phyloP scores from a whole-genome alignment of 1,140 invertebrate species.

The Drosophila guanche region DNA sequence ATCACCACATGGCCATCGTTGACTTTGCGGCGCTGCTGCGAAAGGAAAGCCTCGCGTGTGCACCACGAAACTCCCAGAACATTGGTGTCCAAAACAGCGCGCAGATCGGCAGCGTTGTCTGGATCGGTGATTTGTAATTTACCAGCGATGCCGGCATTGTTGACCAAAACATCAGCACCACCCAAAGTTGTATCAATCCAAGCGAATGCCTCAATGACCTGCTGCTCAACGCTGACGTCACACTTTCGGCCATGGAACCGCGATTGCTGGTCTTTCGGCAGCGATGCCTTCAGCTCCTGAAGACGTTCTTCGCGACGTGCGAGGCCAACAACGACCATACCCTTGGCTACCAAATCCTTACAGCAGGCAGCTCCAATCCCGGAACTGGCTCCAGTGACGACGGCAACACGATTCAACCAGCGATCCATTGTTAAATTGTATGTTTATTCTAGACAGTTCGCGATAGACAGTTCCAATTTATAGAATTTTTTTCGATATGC shows the following conservation, averaged over 20 bases:
- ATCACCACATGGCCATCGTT: no score
- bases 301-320: slow-evolving; percentile 86
- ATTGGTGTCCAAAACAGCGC: slow-evolving; percentile 83
- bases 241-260: slow-evolving; percentile 69
- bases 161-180: slow-evolving; percentile 88
- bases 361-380: slow-evolving; percentile 85
- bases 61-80: slow-evolving; percentile 85
- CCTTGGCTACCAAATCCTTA: slow-evolving; percentile 83
- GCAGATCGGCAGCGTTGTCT: slow-evolving; percentile 53
- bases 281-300: slow-evolving; percentile 78
- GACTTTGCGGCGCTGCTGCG: no score
- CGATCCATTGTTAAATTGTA: slow-evolving; percentile 28
- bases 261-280: slow-evolving; percentile 32
- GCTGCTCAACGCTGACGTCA: slow-evolving; percentile 87
- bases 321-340: slow-evolving; percentile 87
- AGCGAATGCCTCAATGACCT: slow-evolving; percentile 87
- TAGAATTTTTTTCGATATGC: no score
- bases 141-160: slow-evolving; percentile 86
- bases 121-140: slow-evolving; percentile 84
- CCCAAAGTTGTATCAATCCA: slow-evolving; percentile 86
- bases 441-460: not conserved
- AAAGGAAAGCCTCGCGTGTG: no score
- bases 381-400: slow-evolving; percentile 83
- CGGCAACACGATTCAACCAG: slow-evolving; percentile 71
- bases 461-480: no score